These are phyloP conservation scores for Dynastes grantii DNA, from an alignment of 2,888 invertebrate genomes.

Conservation along the genomic window DNA sequence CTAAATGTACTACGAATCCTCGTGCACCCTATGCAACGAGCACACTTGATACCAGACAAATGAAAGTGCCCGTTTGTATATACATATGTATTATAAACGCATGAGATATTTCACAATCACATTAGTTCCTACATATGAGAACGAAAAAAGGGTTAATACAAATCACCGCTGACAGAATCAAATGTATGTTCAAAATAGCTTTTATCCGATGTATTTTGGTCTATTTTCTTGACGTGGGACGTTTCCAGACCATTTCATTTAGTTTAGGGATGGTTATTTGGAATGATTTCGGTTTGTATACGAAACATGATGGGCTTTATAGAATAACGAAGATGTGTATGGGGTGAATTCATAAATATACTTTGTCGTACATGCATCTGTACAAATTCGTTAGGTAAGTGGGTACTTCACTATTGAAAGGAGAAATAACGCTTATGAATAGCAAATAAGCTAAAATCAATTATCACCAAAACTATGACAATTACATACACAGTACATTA, in stretches of 20 bases:
- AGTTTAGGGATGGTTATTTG: conserved; percentile 1
- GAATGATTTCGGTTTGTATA: conserved; percentile 1
- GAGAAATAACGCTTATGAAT: no score
- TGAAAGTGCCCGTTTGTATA: conserved; percentile 8
- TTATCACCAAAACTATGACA: no score
- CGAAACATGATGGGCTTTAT: conserved; percentile 4
- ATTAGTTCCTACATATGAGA: conserved; percentile 26
- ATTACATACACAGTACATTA: no score
- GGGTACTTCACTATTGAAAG: background rate
- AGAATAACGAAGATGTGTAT: background rate
- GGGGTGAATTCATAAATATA: conserved; percentile 5
- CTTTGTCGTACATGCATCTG: background rate
- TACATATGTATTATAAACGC: conserved; percentile 9
- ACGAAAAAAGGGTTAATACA: conserved; percentile 45
- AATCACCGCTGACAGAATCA: conserved; percentile 19
- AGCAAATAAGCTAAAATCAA: no score
- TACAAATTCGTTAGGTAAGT: background rate
- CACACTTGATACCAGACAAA: conserved; percentile 9
- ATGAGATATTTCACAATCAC: conserved; percentile 26
- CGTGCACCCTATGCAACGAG: background rate
- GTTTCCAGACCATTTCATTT: background rate
- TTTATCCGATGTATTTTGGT: background rate
- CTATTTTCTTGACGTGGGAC: background rate
- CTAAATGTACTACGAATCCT: background rate
- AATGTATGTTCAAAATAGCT: background rate